These are phyloP conservation scores for Ceramica pisi DNA, from an alignment of 2,888 invertebrate species.

Conservation along the genomic window DNA sequence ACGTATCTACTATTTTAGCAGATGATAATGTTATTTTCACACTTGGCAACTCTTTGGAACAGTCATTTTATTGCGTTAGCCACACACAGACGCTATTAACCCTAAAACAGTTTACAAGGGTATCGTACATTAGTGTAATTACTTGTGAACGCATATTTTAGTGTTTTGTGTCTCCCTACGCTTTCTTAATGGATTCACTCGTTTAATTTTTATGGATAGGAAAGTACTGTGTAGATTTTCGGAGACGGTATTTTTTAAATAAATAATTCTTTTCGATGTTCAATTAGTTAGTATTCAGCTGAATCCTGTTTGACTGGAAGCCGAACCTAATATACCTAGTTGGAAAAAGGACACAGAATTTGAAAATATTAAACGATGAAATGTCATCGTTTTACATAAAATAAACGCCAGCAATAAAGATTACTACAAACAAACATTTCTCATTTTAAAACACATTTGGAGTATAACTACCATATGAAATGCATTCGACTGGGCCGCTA, in stretches of 20 bases:
- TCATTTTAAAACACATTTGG: conserved; percentile 18
- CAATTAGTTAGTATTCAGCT: too few relatives aligned
- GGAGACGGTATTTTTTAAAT: too few relatives aligned
- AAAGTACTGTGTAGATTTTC: background rate
- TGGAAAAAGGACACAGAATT: too few relatives aligned
- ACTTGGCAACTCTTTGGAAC: conserved; percentile 39
- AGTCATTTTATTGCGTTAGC: conserved; percentile 40
- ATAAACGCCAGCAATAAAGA: background rate
- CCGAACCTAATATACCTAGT: too few relatives aligned
- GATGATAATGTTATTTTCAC: conserved; percentile 41
- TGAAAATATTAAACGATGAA: background rate
- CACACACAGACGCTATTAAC: conserved; percentile 52
- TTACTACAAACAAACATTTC: conserved; percentile 17
- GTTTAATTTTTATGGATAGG: conserved; percentile 29
- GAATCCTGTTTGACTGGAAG: too few relatives aligned
- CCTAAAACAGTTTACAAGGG: conserved; percentile 67
- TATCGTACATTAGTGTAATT: conserved; percentile 78
- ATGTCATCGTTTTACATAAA: background rate
- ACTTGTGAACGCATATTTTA: conserved; percentile 81
- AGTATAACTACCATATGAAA: conserved; percentile 61
- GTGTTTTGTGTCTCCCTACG: conserved; percentile 71
- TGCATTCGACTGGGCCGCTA: conserved; percentile 71
- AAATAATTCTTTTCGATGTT: too few relatives aligned
- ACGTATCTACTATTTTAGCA: background rate
- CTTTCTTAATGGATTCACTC: conserved; percentile 58